Conservation (phyloP, 2,888 invertebrate species). For the Branchellion lobata region DNA sequence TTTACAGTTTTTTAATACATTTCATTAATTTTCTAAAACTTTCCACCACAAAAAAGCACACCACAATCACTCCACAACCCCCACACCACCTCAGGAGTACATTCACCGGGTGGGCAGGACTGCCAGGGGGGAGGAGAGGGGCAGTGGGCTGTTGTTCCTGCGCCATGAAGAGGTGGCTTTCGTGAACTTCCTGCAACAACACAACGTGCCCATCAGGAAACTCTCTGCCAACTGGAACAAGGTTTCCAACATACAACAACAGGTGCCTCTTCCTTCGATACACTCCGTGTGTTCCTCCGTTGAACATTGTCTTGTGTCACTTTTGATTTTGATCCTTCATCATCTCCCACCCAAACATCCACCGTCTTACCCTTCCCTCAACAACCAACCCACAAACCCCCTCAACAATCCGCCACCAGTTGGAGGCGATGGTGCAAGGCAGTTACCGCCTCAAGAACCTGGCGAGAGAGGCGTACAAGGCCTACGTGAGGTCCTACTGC, state of each 20-base stretch:
- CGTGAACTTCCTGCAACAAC: constrained; percentile 84
- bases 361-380: too few species aligned
- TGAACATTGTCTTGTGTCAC: too few species aligned
- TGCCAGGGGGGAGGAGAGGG: constrained; percentile 89
- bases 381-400: too few species aligned
- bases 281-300: neutral
- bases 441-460: constrained; percentile 11
- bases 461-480: constrained; percentile 82
- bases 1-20: neutral
- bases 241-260: constrained; percentile 90
- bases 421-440: constrained; percentile 10
- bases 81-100: constrained; percentile 79
- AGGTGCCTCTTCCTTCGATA: constrained; percentile 67
- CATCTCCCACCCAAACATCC: too few species aligned
- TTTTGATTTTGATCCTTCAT: too few species aligned
- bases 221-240: constrained; percentile 97
- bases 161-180: constrained; percentile 94
- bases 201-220: constrained; percentile 90
- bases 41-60: too few species aligned
- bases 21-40: neutral
- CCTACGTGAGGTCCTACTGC: constrained; percentile 86
- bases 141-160: constrained; percentile 86
- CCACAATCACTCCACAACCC: too few species aligned
- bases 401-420: neutral
- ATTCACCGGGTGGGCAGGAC: constrained; percentile 97